Conservation (phyloP, 2,797 vertebrate genomes). For the Neosalanx taihuensis region DNA sequence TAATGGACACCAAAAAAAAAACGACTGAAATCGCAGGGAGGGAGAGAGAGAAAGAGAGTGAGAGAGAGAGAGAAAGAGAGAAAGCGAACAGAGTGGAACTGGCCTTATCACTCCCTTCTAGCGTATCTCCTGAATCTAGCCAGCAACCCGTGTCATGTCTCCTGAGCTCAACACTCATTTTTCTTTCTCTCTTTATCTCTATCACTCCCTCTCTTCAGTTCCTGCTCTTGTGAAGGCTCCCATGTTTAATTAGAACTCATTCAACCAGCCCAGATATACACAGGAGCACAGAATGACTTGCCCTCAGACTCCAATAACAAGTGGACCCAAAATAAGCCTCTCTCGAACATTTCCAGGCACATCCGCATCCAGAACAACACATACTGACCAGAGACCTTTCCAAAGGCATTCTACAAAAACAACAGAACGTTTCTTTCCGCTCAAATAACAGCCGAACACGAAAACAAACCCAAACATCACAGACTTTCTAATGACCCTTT, state of each 20-base stretch:
- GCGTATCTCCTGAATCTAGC: slow-evolving; percentile 30
- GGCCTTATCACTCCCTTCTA: slow-evolving; percentile 12
- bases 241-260: slow-evolving; percentile 34
- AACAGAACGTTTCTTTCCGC: neutral
- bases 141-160: slow-evolving; percentile 3
- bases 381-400: slow-evolving; percentile 1
- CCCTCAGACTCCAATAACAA: slow-evolving; percentile 33
- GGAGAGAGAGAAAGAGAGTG: no score
- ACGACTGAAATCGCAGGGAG: no score
- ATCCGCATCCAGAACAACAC: neutral
- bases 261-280: slow-evolving; percentile 20
- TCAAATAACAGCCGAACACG: neutral
- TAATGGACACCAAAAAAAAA: no score
- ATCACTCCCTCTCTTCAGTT: slow-evolving; percentile 2
- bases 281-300: slow-evolving; percentile 26
- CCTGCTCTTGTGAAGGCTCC: slow-evolving; percentile 5
- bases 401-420: neutral
- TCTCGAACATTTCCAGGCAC: neutral
- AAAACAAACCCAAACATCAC: neutral
- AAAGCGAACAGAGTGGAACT: no score
- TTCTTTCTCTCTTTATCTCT: slow-evolving; percentile 9
- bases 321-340: slow-evolving; percentile 13
- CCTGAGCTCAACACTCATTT: neutral
- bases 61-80: no score
- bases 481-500: slow-evolving; percentile 1